Conservation (phyloP, 37 sponge, comb jelly and placozoan genomes). For the Amphimedon queenslandica region DNA sequence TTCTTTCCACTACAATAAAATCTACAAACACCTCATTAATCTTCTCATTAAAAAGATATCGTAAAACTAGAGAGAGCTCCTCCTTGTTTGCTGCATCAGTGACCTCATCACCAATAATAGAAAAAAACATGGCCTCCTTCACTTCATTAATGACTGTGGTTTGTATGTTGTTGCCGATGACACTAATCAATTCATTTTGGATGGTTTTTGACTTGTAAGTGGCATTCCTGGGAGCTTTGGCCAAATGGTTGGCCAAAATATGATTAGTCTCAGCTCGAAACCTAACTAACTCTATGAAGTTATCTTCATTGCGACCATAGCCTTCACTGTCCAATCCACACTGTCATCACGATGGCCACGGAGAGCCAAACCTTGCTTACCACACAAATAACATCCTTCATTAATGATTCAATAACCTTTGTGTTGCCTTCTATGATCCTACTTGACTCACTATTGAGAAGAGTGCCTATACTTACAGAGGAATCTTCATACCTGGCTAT, state of each 20-base stretch:
- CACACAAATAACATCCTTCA: conserved; percentile 31
- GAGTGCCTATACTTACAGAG: conserved; percentile 11
- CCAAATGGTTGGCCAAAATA: conserved; percentile 10
- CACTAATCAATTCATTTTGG: too few relatives aligned
- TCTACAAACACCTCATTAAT: conserved; percentile 45
- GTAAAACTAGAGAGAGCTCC: conserved; percentile 33
- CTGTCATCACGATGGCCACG: conserved; percentile 55
- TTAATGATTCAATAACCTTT: conserved; percentile 26
- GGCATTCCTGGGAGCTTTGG: too few relatives aligned
- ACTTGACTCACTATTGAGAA: conserved; percentile 11
- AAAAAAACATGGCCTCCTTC: conserved; percentile 45
- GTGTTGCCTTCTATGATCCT: conserved; percentile 21
- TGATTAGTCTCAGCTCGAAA: conserved; percentile 38
- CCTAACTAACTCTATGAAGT: conserved; percentile 26
- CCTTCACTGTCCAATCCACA: conserved; percentile 28
- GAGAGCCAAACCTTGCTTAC: too few relatives aligned
- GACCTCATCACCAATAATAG: conserved; percentile 56
- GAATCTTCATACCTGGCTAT: conserved; percentile 11
- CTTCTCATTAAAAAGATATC: conserved; percentile 13
- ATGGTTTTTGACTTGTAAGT: conserved; percentile 34
- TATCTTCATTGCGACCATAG: conserved; percentile 38
- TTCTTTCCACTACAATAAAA: conserved; percentile 52
- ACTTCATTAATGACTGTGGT: conserved; percentile 35
- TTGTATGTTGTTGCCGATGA: conserved; percentile 16
- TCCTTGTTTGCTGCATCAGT: conserved; percentile 49